A percentile compares a stretch with the other conserved stretches of the same genome.
phyloP scores from a whole-genome alignment of 2,113 vertebrate genomes.

The Halichoeres trimaculatus region DNA sequence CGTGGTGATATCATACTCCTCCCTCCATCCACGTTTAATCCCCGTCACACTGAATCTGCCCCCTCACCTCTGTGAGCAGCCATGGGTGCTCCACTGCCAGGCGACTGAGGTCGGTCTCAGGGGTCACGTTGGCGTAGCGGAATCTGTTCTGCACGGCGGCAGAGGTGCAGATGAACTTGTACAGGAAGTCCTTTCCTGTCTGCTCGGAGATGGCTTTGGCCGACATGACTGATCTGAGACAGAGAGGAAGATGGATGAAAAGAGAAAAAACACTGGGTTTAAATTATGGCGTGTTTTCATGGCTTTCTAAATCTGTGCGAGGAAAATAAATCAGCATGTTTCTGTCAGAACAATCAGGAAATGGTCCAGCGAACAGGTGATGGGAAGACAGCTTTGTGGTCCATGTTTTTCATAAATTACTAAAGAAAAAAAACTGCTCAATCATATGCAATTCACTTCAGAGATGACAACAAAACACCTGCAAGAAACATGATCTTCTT shows the following conservation, averaged over 20 bases:
- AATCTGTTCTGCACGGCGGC: conserved; percentile 95
- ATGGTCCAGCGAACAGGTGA: background rate
- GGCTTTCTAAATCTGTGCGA: background rate
- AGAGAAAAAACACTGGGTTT: background rate
- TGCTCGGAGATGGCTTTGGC: conserved; percentile 98
- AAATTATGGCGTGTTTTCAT: background rate
- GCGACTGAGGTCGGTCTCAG: conserved; percentile 89
- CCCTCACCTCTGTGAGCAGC: conserved; percentile 92
- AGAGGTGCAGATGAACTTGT: conserved; percentile 92
- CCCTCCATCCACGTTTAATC: background rate
- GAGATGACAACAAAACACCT: too few species aligned
- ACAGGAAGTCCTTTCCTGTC: conserved; percentile 96
- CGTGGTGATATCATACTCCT: background rate
- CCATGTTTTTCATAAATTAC: background rate
- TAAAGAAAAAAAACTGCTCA: background rate
- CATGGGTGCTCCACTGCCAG: conserved; percentile 92
- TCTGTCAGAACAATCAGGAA: conserved; percentile 14
- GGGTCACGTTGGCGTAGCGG: conserved; percentile 90
- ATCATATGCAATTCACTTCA: background rate
- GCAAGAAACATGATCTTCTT: too few species aligned
- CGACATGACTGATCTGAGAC: conserved; percentile 85
- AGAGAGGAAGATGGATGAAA: background rate
- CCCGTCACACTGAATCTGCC: background rate
- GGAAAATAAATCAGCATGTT: background rate
- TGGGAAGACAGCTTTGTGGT: background rate